A percentile compares a stretch with the other conserved stretches of the same genome.
These are phyloP conservation scores for Tethya wilhelma DNA, from an alignment of 37 sponge, comb jelly and placozoan genomes.

Conservation along the genomic window DNA sequence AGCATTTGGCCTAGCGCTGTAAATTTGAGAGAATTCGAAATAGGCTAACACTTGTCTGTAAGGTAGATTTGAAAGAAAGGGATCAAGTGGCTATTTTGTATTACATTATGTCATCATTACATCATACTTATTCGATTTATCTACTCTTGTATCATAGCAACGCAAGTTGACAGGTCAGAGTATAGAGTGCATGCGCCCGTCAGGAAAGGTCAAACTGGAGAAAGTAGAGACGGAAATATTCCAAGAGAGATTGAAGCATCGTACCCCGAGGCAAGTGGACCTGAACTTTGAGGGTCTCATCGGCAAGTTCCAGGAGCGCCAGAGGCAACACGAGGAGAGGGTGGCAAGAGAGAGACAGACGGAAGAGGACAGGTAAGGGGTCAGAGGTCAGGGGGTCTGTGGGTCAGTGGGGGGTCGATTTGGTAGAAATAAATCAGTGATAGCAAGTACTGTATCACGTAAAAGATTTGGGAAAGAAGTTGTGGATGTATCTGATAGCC, in stretches of 20 bases:
- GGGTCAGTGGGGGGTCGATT: no score
- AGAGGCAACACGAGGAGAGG: slow-evolving; percentile 20
- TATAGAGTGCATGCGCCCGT: slow-evolving; percentile 69
- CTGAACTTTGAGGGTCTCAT: slow-evolving; percentile 86
- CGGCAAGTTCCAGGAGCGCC: slow-evolving; percentile 67
- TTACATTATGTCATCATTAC: not conserved
- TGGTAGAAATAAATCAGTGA: no score
- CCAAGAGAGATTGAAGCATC: slow-evolving; percentile 75
- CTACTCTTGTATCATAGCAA: slow-evolving; percentile 37
- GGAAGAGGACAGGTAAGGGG: slow-evolving; percentile 9
- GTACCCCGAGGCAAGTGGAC: slow-evolving; percentile 84
- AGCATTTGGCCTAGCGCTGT: not conserved
- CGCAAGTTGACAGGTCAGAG: slow-evolving; percentile 74
- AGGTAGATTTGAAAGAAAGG: no score
- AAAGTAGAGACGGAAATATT: slow-evolving; percentile 63
- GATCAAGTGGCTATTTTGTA: no score
- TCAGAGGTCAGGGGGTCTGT: no score
- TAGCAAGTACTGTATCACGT: no score
- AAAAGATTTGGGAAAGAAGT: no score
- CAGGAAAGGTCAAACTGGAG: slow-evolving; percentile 71
- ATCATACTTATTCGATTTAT: not conserved
- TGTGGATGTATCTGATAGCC: no score
- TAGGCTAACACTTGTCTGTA: not conserved
- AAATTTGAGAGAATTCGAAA: not conserved
- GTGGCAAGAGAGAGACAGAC: not conserved